Evolutionary conservation across 2,113 vertebrate genomes (phyloP), one percentile per base, ranked within the genome.

Genomic region (Shinisaurus crocodilurus): DNA sequence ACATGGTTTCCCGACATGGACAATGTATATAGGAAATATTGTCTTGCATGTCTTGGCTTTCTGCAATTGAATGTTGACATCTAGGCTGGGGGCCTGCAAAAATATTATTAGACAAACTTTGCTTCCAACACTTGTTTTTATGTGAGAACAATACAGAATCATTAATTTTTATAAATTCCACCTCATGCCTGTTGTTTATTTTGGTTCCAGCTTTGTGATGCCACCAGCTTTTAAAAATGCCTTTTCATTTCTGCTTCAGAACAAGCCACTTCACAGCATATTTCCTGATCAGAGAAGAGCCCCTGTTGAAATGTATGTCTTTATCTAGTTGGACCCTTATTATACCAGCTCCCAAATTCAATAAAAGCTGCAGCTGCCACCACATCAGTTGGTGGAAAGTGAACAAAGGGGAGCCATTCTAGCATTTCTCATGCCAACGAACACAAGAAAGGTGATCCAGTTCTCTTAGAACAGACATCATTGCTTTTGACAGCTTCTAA

Each of bases 241-340:
- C 25, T 60, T 95, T 95, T 94, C 70, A 94, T 95, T 95, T 91
- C 40, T 84, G 87, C 88, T 87, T 94, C 80, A 89, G 89, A 93
- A 93, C 87, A 89, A 67, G 40, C 70, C 93, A 93, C 90, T 95
- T 95, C 88, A 94, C 80, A 91, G 57, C 1, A 5, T 87, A 88
- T 87, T 95, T 89, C 88, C 88, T 86, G 74, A 95, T 93, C 94
- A 94, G 88, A 95, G 81, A 85, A 34, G 54, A 93, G n/a, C 40
- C 91, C 77, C 70, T 92, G 45, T 43, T 90, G 89, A 95, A 95
- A 95, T 75, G 7, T 82, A 74, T 80, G 76, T 83, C 37, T 95
- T 92, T 92, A 91, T 86, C 85, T 82, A 90, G 12, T 88, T 85
- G 90, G 82, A 63, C 93, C 93, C 88, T 89, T 93, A 89, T 87